Conservation (phyloP, 92 coral and sea anemone genomes). For the Siderastrea siderea region DNA sequence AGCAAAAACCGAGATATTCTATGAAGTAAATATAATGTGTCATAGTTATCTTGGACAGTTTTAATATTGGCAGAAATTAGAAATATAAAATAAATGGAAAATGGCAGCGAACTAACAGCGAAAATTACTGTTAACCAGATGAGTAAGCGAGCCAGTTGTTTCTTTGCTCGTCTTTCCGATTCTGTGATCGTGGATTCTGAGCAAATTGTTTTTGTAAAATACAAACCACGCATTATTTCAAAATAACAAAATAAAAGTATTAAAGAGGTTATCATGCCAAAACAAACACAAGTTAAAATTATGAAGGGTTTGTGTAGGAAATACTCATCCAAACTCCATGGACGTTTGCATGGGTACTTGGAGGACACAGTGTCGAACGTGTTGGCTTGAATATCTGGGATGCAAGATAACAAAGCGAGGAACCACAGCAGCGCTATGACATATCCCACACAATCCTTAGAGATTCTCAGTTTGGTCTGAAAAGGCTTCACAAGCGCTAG, state of each 20-base stretch:
- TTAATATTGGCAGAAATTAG: slow-evolving; percentile 10
- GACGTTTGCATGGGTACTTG: slow-evolving; percentile 51
- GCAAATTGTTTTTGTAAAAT: slow-evolving; percentile 52
- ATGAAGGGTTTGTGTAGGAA: slow-evolving; percentile 41
- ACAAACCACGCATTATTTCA: slow-evolving; percentile 66
- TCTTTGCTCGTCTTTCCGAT: slow-evolving; percentile 50
- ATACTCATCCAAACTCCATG: slow-evolving; percentile 56
- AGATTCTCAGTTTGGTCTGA: slow-evolving; percentile 1
- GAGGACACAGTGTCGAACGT: slow-evolving; percentile 15
- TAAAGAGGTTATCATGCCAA: slow-evolving; percentile 32
- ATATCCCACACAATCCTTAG: slow-evolving; percentile 18
- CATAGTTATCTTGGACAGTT: slow-evolving; percentile 22
- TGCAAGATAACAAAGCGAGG: slow-evolving; percentile 33
- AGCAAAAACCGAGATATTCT: slow-evolving; percentile 48
- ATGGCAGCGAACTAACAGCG: slow-evolving; percentile 59
- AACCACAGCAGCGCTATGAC: slow-evolving; percentile 32
- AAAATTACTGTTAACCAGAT: slow-evolving; percentile 57
- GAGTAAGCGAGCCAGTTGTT: slow-evolving; percentile 56
- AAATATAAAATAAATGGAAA: slow-evolving; percentile 45
- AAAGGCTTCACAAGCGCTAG: slow-evolving; percentile 63
- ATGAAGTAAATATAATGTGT: slow-evolving; percentile 34
- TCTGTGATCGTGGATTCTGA: slow-evolving; percentile 22
- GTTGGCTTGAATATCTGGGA: slow-evolving; percentile 52
- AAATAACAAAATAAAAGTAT: slow-evolving; percentile 46
- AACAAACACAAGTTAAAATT: slow-evolving; percentile 31